Base-by-base conservation (phyloP, 1,140 invertebrate species). In the Cydia strobilella region DNA sequence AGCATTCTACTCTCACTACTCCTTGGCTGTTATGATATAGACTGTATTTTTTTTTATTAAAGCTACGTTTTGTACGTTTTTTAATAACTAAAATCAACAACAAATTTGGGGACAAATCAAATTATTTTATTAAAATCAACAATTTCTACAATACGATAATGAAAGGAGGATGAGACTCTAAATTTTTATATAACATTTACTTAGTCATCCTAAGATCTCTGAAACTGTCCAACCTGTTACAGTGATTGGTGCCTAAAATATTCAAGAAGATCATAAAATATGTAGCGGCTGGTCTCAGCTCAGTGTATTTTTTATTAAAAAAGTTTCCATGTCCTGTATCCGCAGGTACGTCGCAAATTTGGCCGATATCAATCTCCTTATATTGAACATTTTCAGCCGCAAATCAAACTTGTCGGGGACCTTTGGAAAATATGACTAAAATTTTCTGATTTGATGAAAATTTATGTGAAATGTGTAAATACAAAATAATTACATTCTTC, bases 261-360 rank as follows among this genome's bases (percentile, higher is more conserved):
- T 23, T 5, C 31, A 69, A 18, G 63, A 27, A 31, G 65, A 42
- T 35, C 65, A 69, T 69, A 69, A 69, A 69, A 35, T 69, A 69
- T 69, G 65, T 69, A 42, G 65, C 65, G 65, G 65, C 65, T 69
- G 65, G 65, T 63, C 25, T 27, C n/a, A 9, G 4, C n/a, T 15
- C 48, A 73, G 13, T 59, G 27, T 35, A 59, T 74, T 63, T 74
- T 75, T 75, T 75, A 75, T 75, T 75, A 75, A 75, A 75, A 75
- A 75, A 75, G 23, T 75, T 75, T 75, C 45, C 65, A 23, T 45
- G 27, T 71, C 63, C 48, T 71, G 74, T 71, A 65, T 63, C 74
- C 74, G 35, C 62, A 74, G 59, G 39, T 42, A 74, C 9, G 73
- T 62, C 9, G 54, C 51, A 74, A 74, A 39, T 48, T 74, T 59